Evolutionary conservation across 1,140 invertebrate genomes (phyloP), one percentile per base, ranked within the genome.

Genomic region (Drosophila teissieri): DNA sequence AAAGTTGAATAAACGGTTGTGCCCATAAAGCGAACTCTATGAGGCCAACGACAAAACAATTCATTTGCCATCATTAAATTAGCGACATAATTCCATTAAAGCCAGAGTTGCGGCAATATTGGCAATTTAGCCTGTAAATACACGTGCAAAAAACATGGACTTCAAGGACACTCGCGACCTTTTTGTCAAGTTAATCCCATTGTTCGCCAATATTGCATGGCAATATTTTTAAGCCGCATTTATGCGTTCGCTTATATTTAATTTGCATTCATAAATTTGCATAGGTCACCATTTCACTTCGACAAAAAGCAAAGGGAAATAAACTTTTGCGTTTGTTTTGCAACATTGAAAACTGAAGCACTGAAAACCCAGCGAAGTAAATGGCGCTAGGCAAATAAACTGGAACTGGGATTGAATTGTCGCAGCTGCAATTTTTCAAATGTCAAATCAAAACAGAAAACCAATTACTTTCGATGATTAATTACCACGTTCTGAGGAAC

Each of bases 391-490:
- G 55, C 14, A 58, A 72, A 65, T 46, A 31, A 60, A 57, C 57
- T 31, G 39, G 34, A 22, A 40, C 37, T 65, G 75, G 63, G 54
- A 75, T 68, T 72, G 79, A 76, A 73, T 79, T 88, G 83, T 88
- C 83, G 63, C 83, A 88, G 83, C 60, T 88, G 83, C 83, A 88
- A 88, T 88, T 88, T 88, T 88, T 88, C 83, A 88, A 80, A 69
- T 83, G 83, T 88, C 79, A 88, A 88, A 88, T 88, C 83, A 88
- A 83, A 86, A 88, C 65, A 86, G 72, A 88, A 83, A 88, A 88
- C 79, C 84, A 88, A 89, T 88, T 88, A 89, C 78, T 83, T 88
- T 67, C 60, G 45, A 88, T 88, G 83, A 88, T 88, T 88, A 88
- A 88, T 88, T 86, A 89, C 84, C 34, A 58, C 49, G 22, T 49